phyloP scores from a whole-genome alignment of 1,140 invertebrate genomes.

The Nephila pilipes region DNA sequence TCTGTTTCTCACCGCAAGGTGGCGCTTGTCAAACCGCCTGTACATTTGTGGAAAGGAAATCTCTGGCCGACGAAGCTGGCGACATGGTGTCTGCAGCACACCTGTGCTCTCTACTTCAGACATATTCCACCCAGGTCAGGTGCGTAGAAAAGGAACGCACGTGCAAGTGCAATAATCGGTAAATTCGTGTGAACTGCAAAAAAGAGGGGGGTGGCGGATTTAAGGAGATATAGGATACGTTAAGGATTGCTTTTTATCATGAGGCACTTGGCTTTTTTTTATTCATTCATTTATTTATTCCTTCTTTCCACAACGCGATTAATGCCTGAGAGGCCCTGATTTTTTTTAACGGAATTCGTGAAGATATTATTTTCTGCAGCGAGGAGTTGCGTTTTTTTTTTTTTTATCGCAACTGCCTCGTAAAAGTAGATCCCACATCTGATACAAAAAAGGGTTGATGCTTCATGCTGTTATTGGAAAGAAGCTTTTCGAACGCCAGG shows the following conservation, averaged over 20 bases:
- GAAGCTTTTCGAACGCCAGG: constrained; percentile 5
- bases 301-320: constrained; percentile 18
- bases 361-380: constrained; percentile 50
- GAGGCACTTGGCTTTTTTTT: constrained; percentile 1
- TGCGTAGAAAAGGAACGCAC: constrained; percentile 58
- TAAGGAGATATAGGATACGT: constrained; percentile 66
- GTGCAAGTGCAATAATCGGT: constrained; percentile 75
- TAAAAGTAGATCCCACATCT: constrained; percentile 32
- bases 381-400: neutral
- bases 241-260: constrained; percentile 44
- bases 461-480: neutral
- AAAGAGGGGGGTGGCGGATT: constrained; percentile 40
- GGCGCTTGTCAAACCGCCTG: neutral
- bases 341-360: constrained; percentile 54
- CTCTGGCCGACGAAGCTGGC: constrained; percentile 47
- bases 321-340: constrained; percentile 38
- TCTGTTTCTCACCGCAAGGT: neutral
- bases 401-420: neutral
- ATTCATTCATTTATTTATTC: constrained; percentile 53
- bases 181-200: constrained; percentile 68
- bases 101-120: constrained; percentile 66
- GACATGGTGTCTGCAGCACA: constrained; percentile 71
- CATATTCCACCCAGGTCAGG: constrained; percentile 71
- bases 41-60: constrained; percentile 29
- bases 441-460: constrained; percentile 51